phyloP scores from a whole-genome alignment of 2,797 vertebrate species.

The Sparidentex hasta region DNA sequence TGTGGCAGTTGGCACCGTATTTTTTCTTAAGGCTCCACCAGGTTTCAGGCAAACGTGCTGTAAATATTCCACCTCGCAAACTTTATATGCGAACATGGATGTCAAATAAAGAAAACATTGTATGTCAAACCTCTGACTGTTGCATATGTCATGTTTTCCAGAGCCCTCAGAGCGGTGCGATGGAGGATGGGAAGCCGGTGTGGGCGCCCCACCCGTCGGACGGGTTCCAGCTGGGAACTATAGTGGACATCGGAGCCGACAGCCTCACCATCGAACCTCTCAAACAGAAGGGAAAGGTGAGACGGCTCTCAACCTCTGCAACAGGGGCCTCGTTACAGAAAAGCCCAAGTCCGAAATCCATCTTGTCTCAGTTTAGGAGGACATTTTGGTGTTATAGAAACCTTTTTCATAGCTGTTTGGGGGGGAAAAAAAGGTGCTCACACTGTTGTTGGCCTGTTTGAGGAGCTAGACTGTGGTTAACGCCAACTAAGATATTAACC shows the following conservation, averaged over 20 bases:
- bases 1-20: neutral
- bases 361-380: too few relatives aligned
- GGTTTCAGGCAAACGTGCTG: neutral
- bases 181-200: slow-evolving; percentile 98
- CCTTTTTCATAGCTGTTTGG: too few relatives aligned
- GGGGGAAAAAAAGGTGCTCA: too few relatives aligned
- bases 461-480: too few relatives aligned
- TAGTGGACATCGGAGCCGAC: slow-evolving; percentile 96
- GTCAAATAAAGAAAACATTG: neutral
- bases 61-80: neutral
- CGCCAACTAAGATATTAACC: too few relatives aligned
- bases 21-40: neutral
- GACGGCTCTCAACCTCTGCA: slow-evolving; percentile 33
- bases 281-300: slow-evolving; percentile 93
- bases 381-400: too few relatives aligned
- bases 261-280: slow-evolving; percentile 94
- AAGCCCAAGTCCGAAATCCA: too few relatives aligned
- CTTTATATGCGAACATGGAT: neutral
- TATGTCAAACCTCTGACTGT: neutral
- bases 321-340: too few relatives aligned
- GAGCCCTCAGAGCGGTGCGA: slow-evolving; percentile 80
- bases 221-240: slow-evolving; percentile 97
- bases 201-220: slow-evolving; percentile 97
- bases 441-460: too few relatives aligned
- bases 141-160: slow-evolving; percentile 38